phyloP scores from a whole-genome alignment of 2,797 vertebrate genomes.

The Megaceryle alcyon region DNA sequence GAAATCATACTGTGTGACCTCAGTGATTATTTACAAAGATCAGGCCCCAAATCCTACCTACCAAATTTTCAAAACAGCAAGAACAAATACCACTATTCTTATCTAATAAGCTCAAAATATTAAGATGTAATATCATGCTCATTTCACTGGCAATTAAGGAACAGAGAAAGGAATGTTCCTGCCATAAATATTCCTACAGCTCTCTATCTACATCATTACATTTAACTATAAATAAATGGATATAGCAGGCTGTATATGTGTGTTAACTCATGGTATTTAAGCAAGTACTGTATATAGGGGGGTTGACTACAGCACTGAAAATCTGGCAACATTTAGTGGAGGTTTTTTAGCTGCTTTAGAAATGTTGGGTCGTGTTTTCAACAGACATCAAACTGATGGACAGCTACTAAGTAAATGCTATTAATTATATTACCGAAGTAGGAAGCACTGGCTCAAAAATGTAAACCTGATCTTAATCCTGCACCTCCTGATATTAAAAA shows the following conservation, averaged over 20 bases:
- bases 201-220: background rate
- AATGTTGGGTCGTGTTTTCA: background rate
- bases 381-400: background rate
- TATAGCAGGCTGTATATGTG: background rate
- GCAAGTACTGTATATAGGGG: background rate
- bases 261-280: background rate
- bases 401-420: background rate
- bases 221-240: background rate
- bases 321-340: background rate
- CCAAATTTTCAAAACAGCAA: background rate
- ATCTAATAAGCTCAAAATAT: background rate
- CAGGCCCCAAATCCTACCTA: background rate
- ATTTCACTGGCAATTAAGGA: background rate
- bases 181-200: background rate
- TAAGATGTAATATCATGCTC: background rate
- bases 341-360: background rate
- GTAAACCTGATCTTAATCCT: background rate
- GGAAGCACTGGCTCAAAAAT: background rate
- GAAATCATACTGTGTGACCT: background rate
- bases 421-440: background rate
- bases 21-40: background rate
- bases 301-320: background rate
- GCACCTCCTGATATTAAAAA: background rate
- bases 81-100: background rate
- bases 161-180: background rate